Percentiles rank a stretch among this genome's conserved stretches.
Evolutionary conservation across 53 echinoderm and acorn worm genomes (phyloP).

Genomic region (Antedon mediterranea): DNA sequence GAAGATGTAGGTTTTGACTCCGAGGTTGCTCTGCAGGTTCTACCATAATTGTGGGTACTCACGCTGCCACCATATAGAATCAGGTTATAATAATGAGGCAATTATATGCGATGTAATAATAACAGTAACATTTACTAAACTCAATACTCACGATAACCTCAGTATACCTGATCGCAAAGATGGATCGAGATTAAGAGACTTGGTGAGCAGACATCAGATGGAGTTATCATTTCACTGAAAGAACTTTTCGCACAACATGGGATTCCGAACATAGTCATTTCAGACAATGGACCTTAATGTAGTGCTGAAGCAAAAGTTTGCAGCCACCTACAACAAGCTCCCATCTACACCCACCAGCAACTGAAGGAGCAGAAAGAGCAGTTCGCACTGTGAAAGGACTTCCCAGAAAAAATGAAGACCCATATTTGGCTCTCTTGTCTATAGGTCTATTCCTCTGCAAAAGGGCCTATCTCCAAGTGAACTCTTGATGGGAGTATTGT

Average conservation of each 20-base stretch:
- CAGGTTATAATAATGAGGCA: too few relatives aligned
- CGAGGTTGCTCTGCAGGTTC: too few relatives aligned
- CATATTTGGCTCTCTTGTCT: constrained; percentile 12
- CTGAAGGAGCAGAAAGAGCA: constrained; percentile 4
- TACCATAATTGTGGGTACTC: too few relatives aligned
- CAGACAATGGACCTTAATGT: constrained; percentile 25
- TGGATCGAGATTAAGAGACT: too few relatives aligned
- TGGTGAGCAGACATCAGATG: too few relatives aligned
- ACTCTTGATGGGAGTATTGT: constrained; percentile 12
- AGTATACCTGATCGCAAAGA: too few relatives aligned
- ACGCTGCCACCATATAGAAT: too few relatives aligned
- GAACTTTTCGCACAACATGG: constrained; percentile 19
- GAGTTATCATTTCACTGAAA: neutral
- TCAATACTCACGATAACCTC: too few relatives aligned
- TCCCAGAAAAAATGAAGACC: neutral
- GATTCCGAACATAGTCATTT: constrained; percentile 19
- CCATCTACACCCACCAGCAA: neutral
- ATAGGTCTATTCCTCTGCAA: constrained; percentile 16
- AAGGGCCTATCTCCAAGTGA: constrained; percentile 26
- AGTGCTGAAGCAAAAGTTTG: constrained; percentile 14
- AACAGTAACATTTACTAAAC: too few relatives aligned
- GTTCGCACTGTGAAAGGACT: constrained; percentile 10
- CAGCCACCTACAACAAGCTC: neutral
- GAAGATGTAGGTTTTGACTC: too few relatives aligned
- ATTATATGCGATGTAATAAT: too few relatives aligned